Percentiles rank a stretch among this genome's conserved stretches.
Evolutionary conservation across 2,113 vertebrate species (phyloP).

Genomic region (Panthera leo): DNA sequence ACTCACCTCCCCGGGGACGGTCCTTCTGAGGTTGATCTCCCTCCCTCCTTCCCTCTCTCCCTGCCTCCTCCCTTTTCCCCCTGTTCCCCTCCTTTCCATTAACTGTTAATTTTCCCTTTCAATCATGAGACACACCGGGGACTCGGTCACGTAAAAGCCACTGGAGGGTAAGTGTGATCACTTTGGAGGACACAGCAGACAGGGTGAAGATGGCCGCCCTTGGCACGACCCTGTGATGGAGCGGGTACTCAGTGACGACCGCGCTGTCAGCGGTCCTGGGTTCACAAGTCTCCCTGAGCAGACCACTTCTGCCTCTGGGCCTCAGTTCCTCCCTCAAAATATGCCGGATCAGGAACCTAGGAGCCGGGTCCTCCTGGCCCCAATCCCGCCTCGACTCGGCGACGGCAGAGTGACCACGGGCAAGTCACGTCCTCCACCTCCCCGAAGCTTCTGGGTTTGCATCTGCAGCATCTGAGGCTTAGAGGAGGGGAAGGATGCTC

Average conservation of each 20-base stretch:
- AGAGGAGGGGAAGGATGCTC: neutral
- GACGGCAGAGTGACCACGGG: neutral
- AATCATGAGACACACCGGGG: neutral
- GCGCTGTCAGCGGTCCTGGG: rapidly evolving
- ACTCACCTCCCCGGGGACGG: neutral
- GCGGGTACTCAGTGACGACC: rapidly evolving
- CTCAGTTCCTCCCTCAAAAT: neutral
- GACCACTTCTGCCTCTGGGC: neutral
- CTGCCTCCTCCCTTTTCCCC: neutral
- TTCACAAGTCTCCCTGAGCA: neutral
- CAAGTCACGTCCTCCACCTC: neutral
- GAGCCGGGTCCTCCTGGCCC: neutral
- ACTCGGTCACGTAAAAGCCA: rapidly evolving
- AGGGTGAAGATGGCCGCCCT: rapidly evolving
- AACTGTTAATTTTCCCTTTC: neutral
- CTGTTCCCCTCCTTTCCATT: neutral
- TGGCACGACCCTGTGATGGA: rapidly evolving
- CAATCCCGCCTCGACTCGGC: too few relatives aligned
- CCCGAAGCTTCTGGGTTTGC: neutral
- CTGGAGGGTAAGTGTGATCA: neutral
- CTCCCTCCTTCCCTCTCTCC: rapidly evolving
- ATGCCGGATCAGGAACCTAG: neutral
- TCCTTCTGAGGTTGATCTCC: neutral
- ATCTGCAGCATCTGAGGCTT: neutral
- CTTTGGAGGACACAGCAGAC: neutral